Evolutionary conservation across 1,140 invertebrate genomes (phyloP).

Genomic region (Anastatus disparis): DNA sequence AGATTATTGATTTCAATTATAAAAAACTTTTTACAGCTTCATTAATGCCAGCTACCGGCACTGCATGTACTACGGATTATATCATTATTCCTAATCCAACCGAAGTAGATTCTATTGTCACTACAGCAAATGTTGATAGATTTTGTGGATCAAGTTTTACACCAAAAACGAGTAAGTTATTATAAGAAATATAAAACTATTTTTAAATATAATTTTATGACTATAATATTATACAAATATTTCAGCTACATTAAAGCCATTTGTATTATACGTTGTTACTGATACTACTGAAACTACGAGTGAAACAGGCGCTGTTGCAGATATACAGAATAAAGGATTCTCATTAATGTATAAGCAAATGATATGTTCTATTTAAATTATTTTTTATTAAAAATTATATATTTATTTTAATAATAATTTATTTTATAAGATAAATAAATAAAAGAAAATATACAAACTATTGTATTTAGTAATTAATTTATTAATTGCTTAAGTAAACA

Average conservation of each 20-base stretch:
- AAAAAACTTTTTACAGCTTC: slow-evolving; percentile 60
- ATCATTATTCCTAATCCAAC: slow-evolving; percentile 78
- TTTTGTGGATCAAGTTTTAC: slow-evolving; percentile 80
- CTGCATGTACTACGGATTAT: slow-evolving; percentile 75
- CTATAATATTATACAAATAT: slow-evolving; percentile 41
- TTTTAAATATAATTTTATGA: not conserved
- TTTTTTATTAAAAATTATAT: slow-evolving; percentile 25
- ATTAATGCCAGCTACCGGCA: slow-evolving; percentile 66
- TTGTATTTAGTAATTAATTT: slow-evolving; percentile 18
- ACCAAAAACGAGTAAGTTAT: slow-evolving; percentile 73
- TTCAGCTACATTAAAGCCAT: slow-evolving; percentile 74
- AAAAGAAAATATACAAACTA: slow-evolving; percentile 20
- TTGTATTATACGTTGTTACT: slow-evolving; percentile 78
- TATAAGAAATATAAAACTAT: not conserved
- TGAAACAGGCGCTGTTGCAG: slow-evolving; percentile 52
- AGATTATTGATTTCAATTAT: too few species aligned
- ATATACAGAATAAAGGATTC: slow-evolving; percentile 79
- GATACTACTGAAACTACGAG: slow-evolving; percentile 57
- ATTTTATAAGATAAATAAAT: slow-evolving; percentile 15
- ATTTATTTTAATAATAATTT: slow-evolving; percentile 32
- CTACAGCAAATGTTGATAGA: slow-evolving; percentile 67
- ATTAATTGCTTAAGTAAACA: slow-evolving; percentile 44
- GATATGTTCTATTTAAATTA: slow-evolving; percentile 65
- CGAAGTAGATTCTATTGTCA: slow-evolving; percentile 57
- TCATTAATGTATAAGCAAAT: slow-evolving; percentile 75